These are phyloP conservation scores for Ruditapes philippinarum DNA, from an alignment of 1,140 invertebrate genomes.

Conservation along the genomic window DNA sequence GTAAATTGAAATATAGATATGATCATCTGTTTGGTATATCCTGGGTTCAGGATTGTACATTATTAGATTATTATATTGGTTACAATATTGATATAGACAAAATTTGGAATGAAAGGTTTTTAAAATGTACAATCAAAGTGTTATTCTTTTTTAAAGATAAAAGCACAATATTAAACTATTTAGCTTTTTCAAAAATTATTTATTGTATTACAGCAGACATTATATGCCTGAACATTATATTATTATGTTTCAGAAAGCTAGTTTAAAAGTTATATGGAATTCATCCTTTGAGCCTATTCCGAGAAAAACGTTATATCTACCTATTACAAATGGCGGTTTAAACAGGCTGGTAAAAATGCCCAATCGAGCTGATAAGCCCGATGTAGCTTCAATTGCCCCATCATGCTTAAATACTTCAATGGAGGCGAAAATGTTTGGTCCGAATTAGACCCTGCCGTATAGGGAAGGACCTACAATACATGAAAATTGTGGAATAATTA, in stretches of 20 bases:
- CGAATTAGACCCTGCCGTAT: no score
- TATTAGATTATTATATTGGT: slow-evolving; percentile 71
- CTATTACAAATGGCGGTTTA: no score
- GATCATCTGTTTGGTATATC: slow-evolving; percentile 74
- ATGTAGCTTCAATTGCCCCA: no score
- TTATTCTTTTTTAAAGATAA: slow-evolving; percentile 71
- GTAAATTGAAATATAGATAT: slow-evolving; percentile 67
- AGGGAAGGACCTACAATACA: no score
- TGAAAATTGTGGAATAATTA: no score
- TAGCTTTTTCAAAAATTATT: slow-evolving; percentile 69
- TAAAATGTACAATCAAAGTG: slow-evolving; percentile 47
- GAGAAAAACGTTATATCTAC: no score
- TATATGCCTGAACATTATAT: slow-evolving; percentile 69
- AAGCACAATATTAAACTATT: slow-evolving; percentile 65
- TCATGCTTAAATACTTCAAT: no score
- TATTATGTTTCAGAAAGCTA: slow-evolving; percentile 54
- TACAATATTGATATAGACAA: slow-evolving; percentile 57
- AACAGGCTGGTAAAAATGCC: no score
- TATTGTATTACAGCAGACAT: slow-evolving; percentile 62
- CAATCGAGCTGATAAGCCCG: no score
- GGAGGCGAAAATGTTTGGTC: no score
- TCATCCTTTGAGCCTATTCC: no score
- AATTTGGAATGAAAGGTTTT: slow-evolving; percentile 63
- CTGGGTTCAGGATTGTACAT: slow-evolving; percentile 66
- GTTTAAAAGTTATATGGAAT: no score